These are phyloP conservation scores for Prochilodus magdalenae DNA, from an alignment of 2,113 vertebrate species.

Conservation along the genomic window DNA sequence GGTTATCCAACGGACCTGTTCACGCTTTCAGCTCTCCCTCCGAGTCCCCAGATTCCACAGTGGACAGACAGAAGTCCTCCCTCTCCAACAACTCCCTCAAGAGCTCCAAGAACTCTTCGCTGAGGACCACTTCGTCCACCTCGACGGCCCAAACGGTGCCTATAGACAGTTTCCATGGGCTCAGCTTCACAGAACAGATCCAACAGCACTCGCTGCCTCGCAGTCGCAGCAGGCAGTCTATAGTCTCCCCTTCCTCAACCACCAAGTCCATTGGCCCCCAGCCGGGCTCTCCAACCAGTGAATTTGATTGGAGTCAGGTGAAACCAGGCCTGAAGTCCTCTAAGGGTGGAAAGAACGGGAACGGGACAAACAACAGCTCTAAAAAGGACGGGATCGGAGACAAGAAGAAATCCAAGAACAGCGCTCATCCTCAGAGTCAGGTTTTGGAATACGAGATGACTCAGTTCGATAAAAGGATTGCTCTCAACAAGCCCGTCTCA, in stretches of 20 bases:
- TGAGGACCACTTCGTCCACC: constrained; percentile 94
- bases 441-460: constrained; percentile 98
- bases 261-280: constrained; percentile 87
- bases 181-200: constrained; percentile 95
- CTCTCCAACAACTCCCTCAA: constrained; percentile 95
- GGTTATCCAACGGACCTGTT: constrained; percentile 87
- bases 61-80: constrained; percentile 94
- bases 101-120: constrained; percentile 95
- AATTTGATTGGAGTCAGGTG: constrained; percentile 94
- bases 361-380: constrained; percentile 76
- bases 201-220: constrained; percentile 96
- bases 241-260: constrained; percentile 93
- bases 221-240: constrained; percentile 93
- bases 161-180: constrained; percentile 92
- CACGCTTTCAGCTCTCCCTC: constrained; percentile 97
- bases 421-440: constrained; percentile 83
- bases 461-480: constrained; percentile 90
- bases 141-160: constrained; percentile 96
- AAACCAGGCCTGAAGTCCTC: constrained; percentile 89
- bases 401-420: constrained; percentile 86
- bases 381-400: constrained; percentile 84
- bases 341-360: constrained; percentile 84
- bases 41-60: constrained; percentile 94
- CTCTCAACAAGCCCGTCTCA: constrained; percentile 83
- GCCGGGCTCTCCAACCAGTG: constrained; percentile 87